These are phyloP conservation scores for Phenganax stokvisi DNA, from an alignment of 92 coral and sea anemone species.

Conservation along the genomic window DNA sequence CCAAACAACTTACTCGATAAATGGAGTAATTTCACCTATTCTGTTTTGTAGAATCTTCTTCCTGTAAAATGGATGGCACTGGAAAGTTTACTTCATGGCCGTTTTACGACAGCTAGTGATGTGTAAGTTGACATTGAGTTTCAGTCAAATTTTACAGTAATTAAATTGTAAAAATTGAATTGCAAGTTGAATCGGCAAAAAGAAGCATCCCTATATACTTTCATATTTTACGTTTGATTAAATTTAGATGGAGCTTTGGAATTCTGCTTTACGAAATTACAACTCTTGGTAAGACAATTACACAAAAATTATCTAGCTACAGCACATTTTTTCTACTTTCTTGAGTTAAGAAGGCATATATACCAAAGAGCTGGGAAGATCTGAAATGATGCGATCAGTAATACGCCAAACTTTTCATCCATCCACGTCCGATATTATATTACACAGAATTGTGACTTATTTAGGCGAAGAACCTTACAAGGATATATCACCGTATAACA, in stretches of 20 bases:
- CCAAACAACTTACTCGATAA: neutral
- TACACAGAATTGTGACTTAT: neutral
- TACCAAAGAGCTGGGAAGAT: no score
- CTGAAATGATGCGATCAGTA: neutral
- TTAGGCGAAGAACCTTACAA: slow-evolving; percentile 50
- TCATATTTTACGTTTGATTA: neutral
- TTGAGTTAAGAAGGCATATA: neutral
- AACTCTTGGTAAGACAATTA: slow-evolving; percentile 57
- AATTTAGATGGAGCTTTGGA: slow-evolving; percentile 72
- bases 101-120: slow-evolving; percentile 53
- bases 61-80: slow-evolving; percentile 76
- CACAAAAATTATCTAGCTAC: neutral
- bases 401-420: neutral
- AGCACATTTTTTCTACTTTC: neutral
- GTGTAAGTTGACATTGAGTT: slow-evolving; percentile 45
- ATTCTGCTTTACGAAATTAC: slow-evolving; percentile 73
- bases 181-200: neutral
- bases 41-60: slow-evolving; percentile 44
- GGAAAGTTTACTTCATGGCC: slow-evolving; percentile 56
- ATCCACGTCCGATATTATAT: no score
- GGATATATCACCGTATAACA: slow-evolving; percentile 38
- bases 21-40: neutral
- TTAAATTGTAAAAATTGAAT: neutral
- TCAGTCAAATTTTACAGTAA: no score
- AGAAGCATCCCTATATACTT: no score